phyloP scores from a whole-genome alignment of 2,888 invertebrate species.

The Liposcelis brunnea region DNA sequence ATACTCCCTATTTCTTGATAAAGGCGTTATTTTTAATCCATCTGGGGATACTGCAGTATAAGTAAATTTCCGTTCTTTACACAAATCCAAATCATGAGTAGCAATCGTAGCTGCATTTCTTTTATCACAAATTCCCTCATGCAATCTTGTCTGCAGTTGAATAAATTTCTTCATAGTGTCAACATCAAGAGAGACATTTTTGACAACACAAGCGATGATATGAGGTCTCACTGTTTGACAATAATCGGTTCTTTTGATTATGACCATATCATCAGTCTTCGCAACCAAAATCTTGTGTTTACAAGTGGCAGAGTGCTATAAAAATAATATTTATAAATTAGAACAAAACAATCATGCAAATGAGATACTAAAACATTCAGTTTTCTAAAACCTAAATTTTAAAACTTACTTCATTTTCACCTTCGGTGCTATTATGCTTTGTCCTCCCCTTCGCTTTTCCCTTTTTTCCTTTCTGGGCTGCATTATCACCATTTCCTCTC shows the following conservation, averaged over 20 bases:
- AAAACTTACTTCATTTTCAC: conserved; percentile 17
- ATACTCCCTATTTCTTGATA: not conserved
- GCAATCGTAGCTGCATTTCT: conserved; percentile 64
- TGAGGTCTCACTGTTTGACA: conserved; percentile 46
- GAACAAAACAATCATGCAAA: too few species aligned
- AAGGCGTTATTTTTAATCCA: not conserved
- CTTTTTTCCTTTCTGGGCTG: conserved; percentile 24
- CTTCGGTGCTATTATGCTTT: conserved; percentile 25
- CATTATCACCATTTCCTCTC: conserved; percentile 23
- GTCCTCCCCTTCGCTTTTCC: conserved; percentile 18
- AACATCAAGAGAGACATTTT: conserved; percentile 41
- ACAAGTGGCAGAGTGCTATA: conserved; percentile 15
- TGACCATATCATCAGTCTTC: conserved; percentile 31
- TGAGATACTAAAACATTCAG: too few species aligned
- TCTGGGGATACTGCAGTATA: not conserved
- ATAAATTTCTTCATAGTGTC: conserved; percentile 57
- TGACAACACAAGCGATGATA: conserved; percentile 55
- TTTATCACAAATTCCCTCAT: conserved; percentile 58
- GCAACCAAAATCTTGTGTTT: conserved; percentile 24
- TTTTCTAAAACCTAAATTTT: conserved; percentile 6
- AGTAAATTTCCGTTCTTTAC: conserved; percentile 24
- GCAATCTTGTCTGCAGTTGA: conserved; percentile 58
- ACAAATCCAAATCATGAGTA: conserved; percentile 51
- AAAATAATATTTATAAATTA: too few species aligned
- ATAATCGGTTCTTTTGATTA: conserved; percentile 34